A percentile compares a stretch with the other conserved stretches of the same genome.
Conservation (phyloP, 2,797 vertebrate species). For the Microctenopoma lineatum region DNA sequence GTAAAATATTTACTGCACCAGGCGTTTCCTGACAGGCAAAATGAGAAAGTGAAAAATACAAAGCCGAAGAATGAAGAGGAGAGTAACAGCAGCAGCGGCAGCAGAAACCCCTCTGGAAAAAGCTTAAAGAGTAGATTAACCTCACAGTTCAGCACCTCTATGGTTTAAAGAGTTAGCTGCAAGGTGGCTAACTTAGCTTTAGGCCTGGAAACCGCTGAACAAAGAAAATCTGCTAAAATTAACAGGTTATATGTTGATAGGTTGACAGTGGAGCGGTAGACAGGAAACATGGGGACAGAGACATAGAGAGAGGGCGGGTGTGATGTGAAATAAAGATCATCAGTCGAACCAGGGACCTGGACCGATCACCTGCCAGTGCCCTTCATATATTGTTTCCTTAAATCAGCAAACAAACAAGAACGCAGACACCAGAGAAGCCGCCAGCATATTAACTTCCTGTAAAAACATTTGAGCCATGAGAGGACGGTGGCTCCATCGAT, state of each 20-base stretch:
- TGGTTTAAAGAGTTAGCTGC: background rate
- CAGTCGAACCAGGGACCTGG: too few species aligned
- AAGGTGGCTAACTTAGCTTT: background rate
- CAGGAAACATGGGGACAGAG: too few species aligned
- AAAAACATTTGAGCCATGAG: background rate
- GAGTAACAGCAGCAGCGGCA: background rate
- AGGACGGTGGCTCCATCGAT: background rate
- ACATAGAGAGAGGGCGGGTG: too few species aligned
- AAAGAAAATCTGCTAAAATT: too few species aligned
- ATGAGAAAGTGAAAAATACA: conserved; percentile 1
- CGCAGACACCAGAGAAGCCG: background rate
- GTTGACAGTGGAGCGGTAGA: too few species aligned
- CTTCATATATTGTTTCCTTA: background rate
- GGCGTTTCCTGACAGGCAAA: conserved; percentile 6
- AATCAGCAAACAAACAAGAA: background rate
- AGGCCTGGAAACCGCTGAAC: too few species aligned
- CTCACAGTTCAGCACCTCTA: background rate
- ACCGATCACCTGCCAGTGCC: too few species aligned
- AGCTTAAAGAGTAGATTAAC: background rate
- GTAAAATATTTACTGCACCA: conserved; percentile 3
- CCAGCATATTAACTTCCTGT: background rate
- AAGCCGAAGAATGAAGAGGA: background rate
- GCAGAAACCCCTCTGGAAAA: background rate
- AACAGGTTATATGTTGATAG: too few species aligned
- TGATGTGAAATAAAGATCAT: too few species aligned